A percentile compares a stretch with the other conserved stretches of the same genome.
These are phyloP conservation scores for Clarias laeviceps DNA, from an alignment of 2,797 vertebrate species.

Conservation along the genomic window DNA sequence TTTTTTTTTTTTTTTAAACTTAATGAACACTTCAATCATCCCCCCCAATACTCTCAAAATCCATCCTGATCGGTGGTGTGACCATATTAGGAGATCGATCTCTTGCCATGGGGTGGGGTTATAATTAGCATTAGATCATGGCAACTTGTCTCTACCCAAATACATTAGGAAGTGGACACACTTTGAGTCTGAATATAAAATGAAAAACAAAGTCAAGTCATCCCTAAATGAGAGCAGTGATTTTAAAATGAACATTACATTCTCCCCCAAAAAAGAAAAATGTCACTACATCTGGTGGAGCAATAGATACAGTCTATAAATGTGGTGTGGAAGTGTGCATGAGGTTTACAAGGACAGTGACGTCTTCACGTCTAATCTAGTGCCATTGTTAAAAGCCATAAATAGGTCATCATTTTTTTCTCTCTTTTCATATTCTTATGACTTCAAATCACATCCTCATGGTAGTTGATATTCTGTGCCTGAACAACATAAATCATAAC, in stretches of 20 bases:
- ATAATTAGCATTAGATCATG: slow-evolving; percentile 10
- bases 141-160: background rate
- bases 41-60: background rate
- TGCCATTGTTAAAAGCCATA: background rate
- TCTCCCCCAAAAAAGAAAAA: background rate
- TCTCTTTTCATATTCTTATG: background rate
- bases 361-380: background rate
- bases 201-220: background rate
- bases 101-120: background rate
- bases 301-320: background rate
- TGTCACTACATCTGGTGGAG: background rate
- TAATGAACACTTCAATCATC: background rate
- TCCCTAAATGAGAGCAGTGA: background rate
- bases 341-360: background rate
- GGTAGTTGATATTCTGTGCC: background rate
- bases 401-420: background rate
- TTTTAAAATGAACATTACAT: background rate
- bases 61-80: background rate
- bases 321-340: background rate
- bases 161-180: background rate
- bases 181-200: background rate
- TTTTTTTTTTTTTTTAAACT: background rate
- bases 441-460: background rate
- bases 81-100: slow-evolving; percentile 11
- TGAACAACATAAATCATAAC: slow-evolving; percentile 10